phyloP scores from a whole-genome alignment of 2,113 vertebrate species.

The Raphicerus campestris region DNA sequence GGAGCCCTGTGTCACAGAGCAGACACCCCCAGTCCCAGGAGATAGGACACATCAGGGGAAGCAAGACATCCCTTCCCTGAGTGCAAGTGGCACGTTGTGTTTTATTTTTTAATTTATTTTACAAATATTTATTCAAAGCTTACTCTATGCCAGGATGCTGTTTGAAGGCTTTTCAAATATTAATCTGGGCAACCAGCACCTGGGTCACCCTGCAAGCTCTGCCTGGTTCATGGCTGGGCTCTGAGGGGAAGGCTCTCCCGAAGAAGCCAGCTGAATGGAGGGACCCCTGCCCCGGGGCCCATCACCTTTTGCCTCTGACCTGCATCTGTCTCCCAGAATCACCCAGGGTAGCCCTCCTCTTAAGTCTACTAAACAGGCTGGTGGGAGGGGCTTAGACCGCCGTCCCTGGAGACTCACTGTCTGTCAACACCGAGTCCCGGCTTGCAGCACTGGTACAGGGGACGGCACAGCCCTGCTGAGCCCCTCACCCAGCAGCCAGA shows the following conservation, averaged over 20 bases:
- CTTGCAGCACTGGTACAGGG: background rate
- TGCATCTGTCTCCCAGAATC: background rate
- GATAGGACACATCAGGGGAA: background rate
- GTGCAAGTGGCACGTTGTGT: accelerated
- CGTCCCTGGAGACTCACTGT: accelerated
- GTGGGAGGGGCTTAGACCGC: background rate
- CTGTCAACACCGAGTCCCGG: accelerated
- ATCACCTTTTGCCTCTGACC: background rate
- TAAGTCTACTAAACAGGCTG: background rate
- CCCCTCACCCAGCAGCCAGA: background rate
- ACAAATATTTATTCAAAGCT: background rate
- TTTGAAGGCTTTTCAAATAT: background rate
- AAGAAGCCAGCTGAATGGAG: background rate
- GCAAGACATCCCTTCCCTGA: background rate
- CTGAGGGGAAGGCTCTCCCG: background rate
- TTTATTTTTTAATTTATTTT: background rate
- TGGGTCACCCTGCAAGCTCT: background rate
- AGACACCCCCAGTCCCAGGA: background rate
- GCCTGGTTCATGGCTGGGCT: background rate
- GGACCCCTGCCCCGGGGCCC: background rate
- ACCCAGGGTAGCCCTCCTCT: background rate
- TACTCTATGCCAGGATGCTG: background rate
- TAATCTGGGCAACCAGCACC: too few species aligned
- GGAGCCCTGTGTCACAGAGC: background rate
- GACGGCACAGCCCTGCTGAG: background rate